Base-by-base conservation (phyloP, 1,140 invertebrate genomes). In the Bombus waltoni region DNA sequence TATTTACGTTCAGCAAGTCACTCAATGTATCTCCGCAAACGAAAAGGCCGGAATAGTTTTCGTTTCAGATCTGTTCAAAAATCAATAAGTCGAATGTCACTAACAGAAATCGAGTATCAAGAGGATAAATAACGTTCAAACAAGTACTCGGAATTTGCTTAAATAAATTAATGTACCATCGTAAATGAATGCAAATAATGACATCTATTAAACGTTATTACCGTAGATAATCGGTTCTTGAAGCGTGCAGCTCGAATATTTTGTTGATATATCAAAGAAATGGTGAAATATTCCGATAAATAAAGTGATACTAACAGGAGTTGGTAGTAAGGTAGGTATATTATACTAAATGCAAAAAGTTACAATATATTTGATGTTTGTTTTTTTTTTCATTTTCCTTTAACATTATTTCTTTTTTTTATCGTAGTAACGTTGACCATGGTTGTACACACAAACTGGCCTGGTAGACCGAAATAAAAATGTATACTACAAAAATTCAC, bases 301-400 rank as follows among this genome's bases (percentile, higher is more conserved):
- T 86, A 81, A 89, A 88, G 47, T 68, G 80, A 88, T 86, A 77
- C 66, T 88, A 70, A 81, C 38, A 84, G 57, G 79, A 84, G 3
- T 89, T 90, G 91, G 89, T 93, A 93, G 88, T 93, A 93, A 92
- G 92, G 89, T 91, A 93, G 92, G 92, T 94, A 94, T 93, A 93
- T 94, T 94, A 92, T 94, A 94, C 92, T 94, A 93, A 94, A 94
- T 94, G 93, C 91, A 94, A 94, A 94, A 94, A 93, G 89, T 93
- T 94, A 94, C 93, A 94, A 93, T 94, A 93, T 91, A 93, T 92
- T 92, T 92, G 88, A 93, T 90, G 88, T 92, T 92, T 89, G 81
- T 92, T 91, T 89, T 83, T 86, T 87, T 88, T 83, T 83, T 91
- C 83, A 85, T 85, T 92, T 89, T 80, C 73, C 82, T 88, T 91